Evolutionary conservation across 2,797 vertebrate genomes (phyloP), one percentile per base, ranked within the genome.

Genomic region (Amphiprion clarkii): DNA sequence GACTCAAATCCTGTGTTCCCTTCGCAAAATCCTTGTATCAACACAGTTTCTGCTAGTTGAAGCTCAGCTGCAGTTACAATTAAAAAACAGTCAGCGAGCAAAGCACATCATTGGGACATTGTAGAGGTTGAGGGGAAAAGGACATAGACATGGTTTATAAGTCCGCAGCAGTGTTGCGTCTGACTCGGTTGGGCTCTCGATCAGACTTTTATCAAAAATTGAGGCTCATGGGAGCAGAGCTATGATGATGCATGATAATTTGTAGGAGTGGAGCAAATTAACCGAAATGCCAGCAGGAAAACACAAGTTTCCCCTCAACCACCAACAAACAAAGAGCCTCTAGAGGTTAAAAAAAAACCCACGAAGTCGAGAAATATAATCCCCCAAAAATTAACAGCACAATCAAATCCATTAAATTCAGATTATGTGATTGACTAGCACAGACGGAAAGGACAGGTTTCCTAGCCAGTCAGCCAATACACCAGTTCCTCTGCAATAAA

Each of bases 401-500:
- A 52, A 58, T 57, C 16, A 10, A 42, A 55, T 64, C 19, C 31
- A 1, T 23, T 4, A 51, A 9, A 29, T 14, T 59, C 19, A 25
- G 25, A 77, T 55, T n/a, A 29, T 14, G 27, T 6, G 13, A 70
- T 11, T 25, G 25, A 27, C 29, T 29, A 21, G 33, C 57, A 33
- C 36, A 51, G 19, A 36, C 33, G 10, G 33, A 9, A 29, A 49
- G 14, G 33, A 23, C 23, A 33, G 36, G n/a, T 7, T 19, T 48
- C 49, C 58, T 42, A 53, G 21, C 8, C 40, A 62, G 51, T 60
- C 40, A 53, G 29, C 17, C 68, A 52, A 55, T 44, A 49, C 16
- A 61, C 9, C 27, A 63, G 48, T 40, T 58, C 55, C 31, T 55
- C 17, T 74, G 64, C 56, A 42, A 61, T 56, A 54, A 33, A 31